These are phyloP conservation scores for Nothoprocta perdicaria DNA, from an alignment of 2,113 vertebrate genomes.

Conservation along the genomic window DNA sequence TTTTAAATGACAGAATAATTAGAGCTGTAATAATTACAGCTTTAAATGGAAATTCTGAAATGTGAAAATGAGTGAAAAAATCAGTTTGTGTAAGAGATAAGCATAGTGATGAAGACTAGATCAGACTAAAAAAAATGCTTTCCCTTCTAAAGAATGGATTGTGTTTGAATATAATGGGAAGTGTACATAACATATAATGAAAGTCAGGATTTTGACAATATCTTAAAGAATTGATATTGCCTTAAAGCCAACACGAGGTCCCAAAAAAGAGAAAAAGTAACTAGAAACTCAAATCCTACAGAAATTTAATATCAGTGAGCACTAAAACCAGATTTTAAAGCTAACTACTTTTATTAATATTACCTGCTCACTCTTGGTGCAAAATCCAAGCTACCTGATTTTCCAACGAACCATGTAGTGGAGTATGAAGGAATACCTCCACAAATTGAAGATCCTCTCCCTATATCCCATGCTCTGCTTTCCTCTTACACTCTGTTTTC, in stretches of 20 bases:
- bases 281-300: background rate
- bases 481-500: background rate
- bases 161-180: background rate
- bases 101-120: background rate
- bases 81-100: background rate
- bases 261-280: background rate
- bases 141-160: background rate
- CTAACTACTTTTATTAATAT: background rate
- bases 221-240: background rate
- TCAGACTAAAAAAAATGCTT: constrained; percentile 36
- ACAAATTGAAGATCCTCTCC: background rate
- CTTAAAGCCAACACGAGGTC: background rate
- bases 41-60: constrained; percentile 43
- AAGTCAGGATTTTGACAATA: background rate
- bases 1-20: constrained; percentile 59
- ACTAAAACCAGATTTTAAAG: background rate
- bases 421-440: fast-evolving
- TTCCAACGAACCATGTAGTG: background rate
- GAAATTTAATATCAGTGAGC: background rate
- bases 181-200: background rate
- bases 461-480: background rate
- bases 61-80: constrained; percentile 1
- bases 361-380: background rate
- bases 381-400: background rate
- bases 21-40: constrained; percentile 7